phyloP scores from a whole-genome alignment of 2,888 invertebrate species.

The Chrysotoxum bicinctum region DNA sequence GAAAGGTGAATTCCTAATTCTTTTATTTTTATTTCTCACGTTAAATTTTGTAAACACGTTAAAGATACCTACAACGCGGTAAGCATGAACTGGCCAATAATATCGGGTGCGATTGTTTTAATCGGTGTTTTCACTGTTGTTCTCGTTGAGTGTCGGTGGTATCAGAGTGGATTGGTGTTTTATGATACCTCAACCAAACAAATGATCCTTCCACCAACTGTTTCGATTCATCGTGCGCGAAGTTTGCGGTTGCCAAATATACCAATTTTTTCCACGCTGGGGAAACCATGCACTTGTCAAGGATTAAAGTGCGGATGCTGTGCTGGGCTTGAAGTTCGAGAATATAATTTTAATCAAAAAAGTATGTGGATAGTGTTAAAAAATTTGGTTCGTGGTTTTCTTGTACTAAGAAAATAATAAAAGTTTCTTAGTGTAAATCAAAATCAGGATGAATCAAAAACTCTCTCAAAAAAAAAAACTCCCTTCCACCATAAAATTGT shows the following conservation, averaged over 20 bases:
- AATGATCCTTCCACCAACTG: constrained; percentile 78
- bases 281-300: constrained; percentile 83
- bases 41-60: constrained; percentile 2
- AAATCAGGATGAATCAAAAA: no score
- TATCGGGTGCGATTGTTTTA: constrained; percentile 51
- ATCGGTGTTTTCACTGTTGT: constrained; percentile 40
- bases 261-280: constrained; percentile 79
- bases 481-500: no score
- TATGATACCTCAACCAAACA: constrained; percentile 77
- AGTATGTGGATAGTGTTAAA: constrained; percentile 74
- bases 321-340: constrained; percentile 87
- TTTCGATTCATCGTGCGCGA: constrained; percentile 78
- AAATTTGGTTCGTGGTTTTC: no score
- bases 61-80: constrained; percentile 9
- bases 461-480: no score
- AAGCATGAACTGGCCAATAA: constrained; percentile 40
- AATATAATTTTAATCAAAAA: constrained; percentile 83
- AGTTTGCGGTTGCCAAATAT: constrained; percentile 77
- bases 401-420: no score
- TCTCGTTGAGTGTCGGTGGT: constrained; percentile 76
- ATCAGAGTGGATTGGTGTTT: constrained; percentile 78
- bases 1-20: constrained; percentile 40
- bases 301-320: constrained; percentile 87
- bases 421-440: no score
- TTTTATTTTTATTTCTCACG: not conserved